These are phyloP conservation scores for Chrosomus eos DNA, from an alignment of 2,797 vertebrate species.

Conservation along the genomic window DNA sequence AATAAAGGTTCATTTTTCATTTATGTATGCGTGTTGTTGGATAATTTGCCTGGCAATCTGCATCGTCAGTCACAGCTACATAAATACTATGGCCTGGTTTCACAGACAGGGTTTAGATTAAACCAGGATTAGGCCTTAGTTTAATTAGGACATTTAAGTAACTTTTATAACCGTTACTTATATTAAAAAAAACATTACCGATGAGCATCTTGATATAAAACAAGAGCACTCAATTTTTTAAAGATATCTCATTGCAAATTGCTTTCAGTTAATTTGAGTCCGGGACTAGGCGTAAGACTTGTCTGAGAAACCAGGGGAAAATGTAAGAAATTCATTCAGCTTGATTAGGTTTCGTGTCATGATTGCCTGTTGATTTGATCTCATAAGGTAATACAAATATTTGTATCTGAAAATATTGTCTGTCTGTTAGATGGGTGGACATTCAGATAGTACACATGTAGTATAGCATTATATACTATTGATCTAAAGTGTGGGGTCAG, in stretches of 20 bases:
- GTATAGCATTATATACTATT: not conserved
- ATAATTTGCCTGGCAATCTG: slow-evolving; percentile 32
- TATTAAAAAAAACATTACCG: too few relatives aligned
- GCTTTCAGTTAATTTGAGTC: too few relatives aligned
- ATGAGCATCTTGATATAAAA: too few relatives aligned
- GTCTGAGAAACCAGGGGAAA: too few relatives aligned
- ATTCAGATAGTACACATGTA: not conserved
- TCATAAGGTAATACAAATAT: not conserved
- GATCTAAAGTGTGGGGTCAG: not conserved
- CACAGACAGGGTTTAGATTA: not conserved
- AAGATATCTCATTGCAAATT: too few relatives aligned
- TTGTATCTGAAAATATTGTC: not conserved
- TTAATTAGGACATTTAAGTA: not conserved
- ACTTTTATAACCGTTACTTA: too few relatives aligned
- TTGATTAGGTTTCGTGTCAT: not conserved
- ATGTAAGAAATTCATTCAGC: not conserved
- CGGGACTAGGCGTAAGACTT: too few relatives aligned
- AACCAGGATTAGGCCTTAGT: too few relatives aligned
- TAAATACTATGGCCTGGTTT: not conserved
- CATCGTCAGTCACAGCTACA: not conserved
- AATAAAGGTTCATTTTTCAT: slow-evolving; percentile 68
- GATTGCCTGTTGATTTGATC: not conserved
- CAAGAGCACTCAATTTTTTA: too few relatives aligned
- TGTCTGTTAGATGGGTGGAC: too few relatives aligned
- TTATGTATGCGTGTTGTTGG: slow-evolving; percentile 52